Evolutionary conservation across 2,888 invertebrate species (phyloP), one percentile per base, ranked within the genome.

Genomic region (Watsonalla binaria): DNA sequence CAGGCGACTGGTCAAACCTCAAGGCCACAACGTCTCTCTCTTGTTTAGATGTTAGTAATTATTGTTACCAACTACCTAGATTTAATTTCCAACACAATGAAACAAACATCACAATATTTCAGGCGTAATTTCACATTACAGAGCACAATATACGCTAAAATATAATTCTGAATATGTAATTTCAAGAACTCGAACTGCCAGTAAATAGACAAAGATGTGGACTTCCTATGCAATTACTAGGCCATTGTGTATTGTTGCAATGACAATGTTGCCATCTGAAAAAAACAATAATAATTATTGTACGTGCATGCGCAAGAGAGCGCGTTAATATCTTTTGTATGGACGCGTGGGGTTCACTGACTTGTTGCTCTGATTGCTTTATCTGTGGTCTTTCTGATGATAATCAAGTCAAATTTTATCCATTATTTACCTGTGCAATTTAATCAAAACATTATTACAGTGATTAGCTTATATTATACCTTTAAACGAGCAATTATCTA

Each of bases 311-410:
- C 58, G 55, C 9, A 8, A 35, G 48, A 55, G 48, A 55, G 59
- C 65, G 63, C 71, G 73, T 72, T 77, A 67, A 78, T 72, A 70
- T 74, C 72, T 78, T 78, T 75, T 77, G 61, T 62, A 66, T 61
- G 60, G 48, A 55, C 8, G 47, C 6, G 15, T 14, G 5, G 14
- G 39, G 49, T 35, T 49, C 49, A 37, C 37, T 49, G 49, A 39
- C 49, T 42, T 42, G 37, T 42, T 42, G 42, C 42, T 11, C 42
- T 42, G 42, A 42, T 42, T 42, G 5, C 8, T 11, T 42, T 5
- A 42, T 42, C 5, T 42, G 11, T 4, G 11, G 11, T 42, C n/a
- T 24, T 24, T 24, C 2, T 24, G 24, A 2, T 24, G 24, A 24
- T 24, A 24, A 24, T 24, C 24, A 24, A 2, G 24, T 24, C 4